Evolutionary conservation across 2,113 vertebrate genomes (phyloP).

Genomic region (Atherinomorus stipes): DNA sequence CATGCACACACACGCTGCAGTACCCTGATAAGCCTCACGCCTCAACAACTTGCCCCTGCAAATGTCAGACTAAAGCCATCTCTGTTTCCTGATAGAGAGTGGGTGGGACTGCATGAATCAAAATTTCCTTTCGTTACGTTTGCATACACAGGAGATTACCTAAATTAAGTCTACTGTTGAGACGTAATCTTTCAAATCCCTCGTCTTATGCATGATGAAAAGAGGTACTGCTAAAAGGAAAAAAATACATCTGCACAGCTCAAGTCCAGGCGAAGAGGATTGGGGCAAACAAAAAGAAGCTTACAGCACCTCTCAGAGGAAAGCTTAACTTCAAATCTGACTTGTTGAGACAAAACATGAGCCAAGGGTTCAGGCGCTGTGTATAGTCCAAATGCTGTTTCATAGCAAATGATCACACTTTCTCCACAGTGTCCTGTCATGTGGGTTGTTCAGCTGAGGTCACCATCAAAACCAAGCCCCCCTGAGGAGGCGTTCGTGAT

Average conservation of each 20-base stretch:
- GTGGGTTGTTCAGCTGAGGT: constrained; percentile 53
- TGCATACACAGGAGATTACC: constrained; percentile 52
- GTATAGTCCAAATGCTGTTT: constrained; percentile 38
- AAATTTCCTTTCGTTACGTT: constrained; percentile 53
- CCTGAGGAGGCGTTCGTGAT: constrained; percentile 22
- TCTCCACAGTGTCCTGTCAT: constrained; percentile 29
- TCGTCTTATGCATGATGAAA: constrained; percentile 47
- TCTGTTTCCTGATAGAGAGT: constrained; percentile 56
- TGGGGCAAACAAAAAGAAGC: constrained; percentile 62
- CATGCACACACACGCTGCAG: constrained; percentile 42
- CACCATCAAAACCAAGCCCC: constrained; percentile 46
- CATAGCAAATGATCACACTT: constrained; percentile 33
- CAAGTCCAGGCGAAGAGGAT: constrained; percentile 43
- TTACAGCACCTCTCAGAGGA: constrained; percentile 44
- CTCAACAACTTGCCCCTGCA: constrained; percentile 66
- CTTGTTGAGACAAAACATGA: constrained; percentile 41
- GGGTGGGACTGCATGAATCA: constrained; percentile 44
- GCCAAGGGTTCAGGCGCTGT: constrained; percentile 32
- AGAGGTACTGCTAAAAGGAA: constrained; percentile 10
- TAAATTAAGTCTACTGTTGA: constrained; percentile 50
- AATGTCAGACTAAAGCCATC: constrained; percentile 70
- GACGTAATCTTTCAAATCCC: constrained; percentile 61
- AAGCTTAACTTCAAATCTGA: constrained; percentile 47
- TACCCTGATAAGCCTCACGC: constrained; percentile 68
- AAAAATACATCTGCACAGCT: constrained; percentile 37